These are phyloP conservation scores for Xerus rutilus DNA, from an alignment of 2,797 vertebrate species.

Conservation along the genomic window DNA sequence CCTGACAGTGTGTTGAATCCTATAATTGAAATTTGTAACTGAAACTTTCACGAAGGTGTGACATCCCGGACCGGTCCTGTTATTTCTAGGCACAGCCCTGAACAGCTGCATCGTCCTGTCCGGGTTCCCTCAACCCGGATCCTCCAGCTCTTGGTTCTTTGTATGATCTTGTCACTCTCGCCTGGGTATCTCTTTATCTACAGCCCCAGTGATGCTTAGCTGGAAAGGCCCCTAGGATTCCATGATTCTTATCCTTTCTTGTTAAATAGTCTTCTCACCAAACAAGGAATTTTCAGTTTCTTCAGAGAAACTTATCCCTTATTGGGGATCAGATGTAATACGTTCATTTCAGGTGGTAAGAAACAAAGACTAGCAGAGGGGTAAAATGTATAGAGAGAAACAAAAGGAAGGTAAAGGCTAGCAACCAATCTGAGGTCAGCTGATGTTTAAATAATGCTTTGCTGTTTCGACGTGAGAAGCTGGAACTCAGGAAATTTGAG, in stretches of 20 bases:
- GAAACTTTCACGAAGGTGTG: background rate
- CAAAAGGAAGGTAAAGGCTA: background rate
- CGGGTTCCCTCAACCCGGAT: background rate
- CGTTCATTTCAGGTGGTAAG: background rate
- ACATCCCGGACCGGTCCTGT: background rate
- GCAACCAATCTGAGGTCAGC: background rate
- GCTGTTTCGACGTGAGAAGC: conserved; percentile 72
- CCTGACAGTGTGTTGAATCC: background rate
- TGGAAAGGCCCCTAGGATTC: background rate
- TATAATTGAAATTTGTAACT: conserved; percentile 18
- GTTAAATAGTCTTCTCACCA: background rate
- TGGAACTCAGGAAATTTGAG: conserved; percentile 82
- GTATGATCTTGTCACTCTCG: background rate
- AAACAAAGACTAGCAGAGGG: background rate
- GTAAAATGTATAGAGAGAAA: background rate
- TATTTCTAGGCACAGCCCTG: background rate
- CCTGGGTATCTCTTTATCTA: too few relatives aligned
- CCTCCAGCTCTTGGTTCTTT: background rate
- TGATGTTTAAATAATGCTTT: conserved; percentile 71
- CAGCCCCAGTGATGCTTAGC: background rate
- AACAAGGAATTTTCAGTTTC: background rate
- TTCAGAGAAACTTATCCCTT: background rate
- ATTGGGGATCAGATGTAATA: background rate
- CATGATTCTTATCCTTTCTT: background rate
- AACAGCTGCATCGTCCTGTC: background rate